Evolutionary conservation across 1,140 invertebrate genomes (phyloP).

Genomic region (Pseudomyrmex sp.): DNA sequence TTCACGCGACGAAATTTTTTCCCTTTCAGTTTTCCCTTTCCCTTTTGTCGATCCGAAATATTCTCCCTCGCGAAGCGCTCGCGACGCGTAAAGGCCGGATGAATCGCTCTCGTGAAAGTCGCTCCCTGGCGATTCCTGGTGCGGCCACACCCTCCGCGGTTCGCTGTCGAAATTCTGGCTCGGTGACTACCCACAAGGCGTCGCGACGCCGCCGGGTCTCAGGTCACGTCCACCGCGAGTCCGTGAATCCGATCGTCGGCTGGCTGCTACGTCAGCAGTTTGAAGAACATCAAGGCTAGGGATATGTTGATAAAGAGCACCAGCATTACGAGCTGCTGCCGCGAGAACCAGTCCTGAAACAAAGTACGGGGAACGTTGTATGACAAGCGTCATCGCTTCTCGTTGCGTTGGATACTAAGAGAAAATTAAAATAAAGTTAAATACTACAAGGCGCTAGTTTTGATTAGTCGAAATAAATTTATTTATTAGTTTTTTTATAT

Average conservation of each 20-base stretch:
- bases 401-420: no score
- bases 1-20: constrained; percentile 31
- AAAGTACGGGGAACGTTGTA: constrained; percentile 77
- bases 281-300: constrained; percentile 98
- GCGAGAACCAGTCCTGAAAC: constrained; percentile 97
- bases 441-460: no score
- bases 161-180: constrained; percentile 34
- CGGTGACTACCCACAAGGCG: constrained; percentile 66
- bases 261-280: constrained; percentile 94
- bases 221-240: constrained; percentile 81
- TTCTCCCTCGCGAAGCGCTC: constrained; percentile 42
- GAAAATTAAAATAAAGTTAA: no score
- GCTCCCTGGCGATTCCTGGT: constrained; percentile 70
- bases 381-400: constrained; percentile 1
- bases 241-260: constrained; percentile 76
- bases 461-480: no score
- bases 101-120: constrained; percentile 74
- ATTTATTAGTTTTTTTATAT: no score
- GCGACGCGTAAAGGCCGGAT: constrained; percentile 64
- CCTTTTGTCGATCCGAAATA: neutral
- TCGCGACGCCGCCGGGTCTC: constrained; percentile 67
- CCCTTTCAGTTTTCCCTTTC: neutral
- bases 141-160: constrained; percentile 22
- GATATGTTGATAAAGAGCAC: constrained; percentile 98
- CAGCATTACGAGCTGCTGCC: constrained; percentile 97